Base-by-base conservation (phyloP, 2,888 invertebrate genomes). In the Caenorhabditis panamensis region DNA sequence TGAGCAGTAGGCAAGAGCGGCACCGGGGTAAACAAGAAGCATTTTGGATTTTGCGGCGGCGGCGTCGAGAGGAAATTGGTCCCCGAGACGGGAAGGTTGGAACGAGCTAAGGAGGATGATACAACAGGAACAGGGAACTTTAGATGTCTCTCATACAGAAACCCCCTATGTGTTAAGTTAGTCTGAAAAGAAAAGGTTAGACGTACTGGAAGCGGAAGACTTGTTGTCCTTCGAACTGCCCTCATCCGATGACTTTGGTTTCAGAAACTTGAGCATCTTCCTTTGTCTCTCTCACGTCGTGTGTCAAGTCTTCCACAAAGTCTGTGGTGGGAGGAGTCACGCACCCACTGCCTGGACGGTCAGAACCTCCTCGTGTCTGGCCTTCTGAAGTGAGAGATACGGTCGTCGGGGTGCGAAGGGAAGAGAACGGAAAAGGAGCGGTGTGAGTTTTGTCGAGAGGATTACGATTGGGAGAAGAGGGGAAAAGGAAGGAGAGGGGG, bases 211-310 rank as follows among this genome's bases (percentile, higher is more conserved):
- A 28, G 83, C 86, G 36, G 77, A 69, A 28, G 86, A 79, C 59
- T 84, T 86, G 81, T 56, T 82, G 63, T 87, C 86, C 69, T 83
- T 86, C 67, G 82, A 79, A 63, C 82, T 80, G 62, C 82, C 82
- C 61, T 88, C 88, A 73, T 87, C 88, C 59, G 86, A 86, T 54
- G 84, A 79, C 64, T 87, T 86, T 24, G 73, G 72, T 79, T 87
- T 88, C 68, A 88, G 78, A 77, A 88, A 88, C 82, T 88, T 88
- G 78, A 88, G 85, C 88, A 88, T 88, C 54, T 16, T 41, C 9
- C 13, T 41, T n/a, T n/a, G n/a, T n/a, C n/a, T n/a, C n/a, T n/a
- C n/a, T n/a, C n/a, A n/a, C n/a, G n/a, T n/a, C n/a, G n/a, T n/a
- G n/a, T n/a, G 36, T 5, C 6, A 36, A 36, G 36, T 5, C 36